Conservation (phyloP, 92 coral and sea anemone genomes). For the Zoanthus gigantus region DNA sequence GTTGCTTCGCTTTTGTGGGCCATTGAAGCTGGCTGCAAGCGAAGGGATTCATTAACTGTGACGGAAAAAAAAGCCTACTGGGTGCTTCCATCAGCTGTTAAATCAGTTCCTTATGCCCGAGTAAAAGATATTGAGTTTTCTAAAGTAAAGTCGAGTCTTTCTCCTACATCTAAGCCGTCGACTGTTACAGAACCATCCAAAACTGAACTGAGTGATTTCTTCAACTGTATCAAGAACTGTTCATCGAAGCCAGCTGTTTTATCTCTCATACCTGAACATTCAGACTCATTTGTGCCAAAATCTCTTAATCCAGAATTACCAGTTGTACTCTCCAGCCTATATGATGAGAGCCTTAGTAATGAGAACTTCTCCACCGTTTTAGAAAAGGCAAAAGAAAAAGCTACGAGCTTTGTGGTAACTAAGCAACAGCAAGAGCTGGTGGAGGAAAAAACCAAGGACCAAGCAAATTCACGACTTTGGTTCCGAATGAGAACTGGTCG, state of each 20-base stretch:
- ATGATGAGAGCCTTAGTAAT: conserved; percentile 52
- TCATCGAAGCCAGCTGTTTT: conserved; percentile 58
- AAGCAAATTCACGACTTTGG: conserved; percentile 68
- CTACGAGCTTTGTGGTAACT: conserved; percentile 22
- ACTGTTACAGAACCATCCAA: conserved; percentile 36
- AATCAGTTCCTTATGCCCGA: conserved; percentile 61
- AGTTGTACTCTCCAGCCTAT: conserved; percentile 48
- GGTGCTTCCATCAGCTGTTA: conserved; percentile 63
- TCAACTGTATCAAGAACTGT: conserved; percentile 36
- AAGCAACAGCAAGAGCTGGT: conserved; percentile 51
- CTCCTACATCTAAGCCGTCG: conserved; percentile 33
- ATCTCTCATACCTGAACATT: conserved; percentile 47
- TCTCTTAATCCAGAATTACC: conserved; percentile 59
- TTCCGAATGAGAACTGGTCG: conserved; percentile 68
- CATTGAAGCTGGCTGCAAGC: conserved; percentile 14
- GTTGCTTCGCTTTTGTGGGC: conserved; percentile 46
- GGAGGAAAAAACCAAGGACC: conserved; percentile 58
- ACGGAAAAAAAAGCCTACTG: conserved; percentile 28
- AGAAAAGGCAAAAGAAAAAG: conserved; percentile 39
- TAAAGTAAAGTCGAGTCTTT: conserved; percentile 12
- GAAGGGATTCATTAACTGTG: conserved; percentile 65
- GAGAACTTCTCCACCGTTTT: conserved; percentile 53
- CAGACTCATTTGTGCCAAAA: conserved; percentile 54
- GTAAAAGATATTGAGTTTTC: conserved; percentile 55
- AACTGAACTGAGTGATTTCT: conserved; percentile 53